Evolutionary conservation across 2,797 vertebrate species (phyloP).

Genomic region (Gastrophryne carolinensis): DNA sequence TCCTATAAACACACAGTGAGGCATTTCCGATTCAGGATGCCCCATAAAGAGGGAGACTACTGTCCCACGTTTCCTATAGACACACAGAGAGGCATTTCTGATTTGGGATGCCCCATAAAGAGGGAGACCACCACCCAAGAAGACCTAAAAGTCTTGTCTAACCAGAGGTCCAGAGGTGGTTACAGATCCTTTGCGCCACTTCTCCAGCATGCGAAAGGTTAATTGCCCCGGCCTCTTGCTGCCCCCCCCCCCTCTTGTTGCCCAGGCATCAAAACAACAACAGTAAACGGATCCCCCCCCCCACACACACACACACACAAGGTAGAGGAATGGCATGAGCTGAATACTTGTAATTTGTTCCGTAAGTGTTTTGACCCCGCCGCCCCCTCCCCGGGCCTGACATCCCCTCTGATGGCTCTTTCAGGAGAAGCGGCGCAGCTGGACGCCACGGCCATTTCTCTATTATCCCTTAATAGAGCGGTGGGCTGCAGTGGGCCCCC

Average conservation of each 20-base stretch:
- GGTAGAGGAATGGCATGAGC: constrained; percentile 34
- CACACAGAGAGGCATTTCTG: too few relatives aligned
- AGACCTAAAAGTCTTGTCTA: too few relatives aligned
- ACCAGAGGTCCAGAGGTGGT: too few relatives aligned
- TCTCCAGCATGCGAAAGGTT: not conserved
- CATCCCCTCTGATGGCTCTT: constrained; percentile 21
- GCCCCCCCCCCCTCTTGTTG: not conserved
- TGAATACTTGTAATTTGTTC: constrained; percentile 45
- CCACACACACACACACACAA: not conserved
- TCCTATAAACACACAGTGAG: too few relatives aligned
- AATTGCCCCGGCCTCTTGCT: not conserved
- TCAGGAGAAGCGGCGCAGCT: constrained; percentile 5
- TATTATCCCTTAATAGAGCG: not conserved
- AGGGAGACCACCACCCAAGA: too few relatives aligned
- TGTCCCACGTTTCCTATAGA: too few relatives aligned
- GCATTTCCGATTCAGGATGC: too few relatives aligned
- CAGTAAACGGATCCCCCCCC: constrained; percentile 12
- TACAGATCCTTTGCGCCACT: not conserved
- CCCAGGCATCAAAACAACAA: constrained; percentile 31
- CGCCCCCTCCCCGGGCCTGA: constrained; percentile 28
- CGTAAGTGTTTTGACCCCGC: constrained; percentile 27
- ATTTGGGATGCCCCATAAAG: too few relatives aligned
- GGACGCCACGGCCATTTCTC: not conserved
- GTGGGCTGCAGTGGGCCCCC: not conserved
- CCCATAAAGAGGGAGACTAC: too few relatives aligned